Evolutionary conservation across 2,888 invertebrate genomes (phyloP).

Genomic region (Sarcophaga caerulescens): DNA sequence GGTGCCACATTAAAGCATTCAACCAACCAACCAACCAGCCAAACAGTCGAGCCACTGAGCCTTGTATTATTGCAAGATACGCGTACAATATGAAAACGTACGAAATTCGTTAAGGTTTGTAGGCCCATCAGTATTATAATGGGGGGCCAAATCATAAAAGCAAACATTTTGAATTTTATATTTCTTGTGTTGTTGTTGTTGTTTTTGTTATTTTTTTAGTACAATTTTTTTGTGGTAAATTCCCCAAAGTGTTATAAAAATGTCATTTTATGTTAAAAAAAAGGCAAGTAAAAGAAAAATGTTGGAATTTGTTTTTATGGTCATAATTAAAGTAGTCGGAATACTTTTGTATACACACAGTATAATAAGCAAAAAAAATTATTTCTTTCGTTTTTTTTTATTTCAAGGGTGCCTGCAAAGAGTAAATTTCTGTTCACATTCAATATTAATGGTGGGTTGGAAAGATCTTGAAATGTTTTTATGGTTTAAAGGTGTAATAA

Average conservation of each 20-base stretch:
- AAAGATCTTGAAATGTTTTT: background rate
- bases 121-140: constrained; percentile 13
- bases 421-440: background rate
- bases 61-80: constrained; percentile 36
- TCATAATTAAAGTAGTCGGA: constrained; percentile 14
- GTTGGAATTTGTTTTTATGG: constrained; percentile 37
- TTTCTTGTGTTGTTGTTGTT: background rate
- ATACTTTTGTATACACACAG: background rate
- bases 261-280: constrained; percentile 56
- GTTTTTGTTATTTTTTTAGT: background rate
- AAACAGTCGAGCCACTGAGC: background rate
- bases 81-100: background rate
- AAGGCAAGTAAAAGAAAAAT: constrained; percentile 9
- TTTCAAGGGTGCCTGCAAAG: background rate
- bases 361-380: background rate
- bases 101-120: constrained; percentile 50
- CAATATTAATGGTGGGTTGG: background rate
- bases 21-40: constrained; percentile 14
- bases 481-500: background rate
- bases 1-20: constrained; percentile 46
- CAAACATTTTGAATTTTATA: background rate
- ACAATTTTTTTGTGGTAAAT: constrained; percentile 25
- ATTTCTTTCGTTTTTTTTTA: background rate
- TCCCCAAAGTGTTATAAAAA: constrained; percentile 62
- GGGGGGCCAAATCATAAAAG: background rate